Percentiles rank a stretch among this genome's conserved stretches.
These are phyloP conservation scores for Lasioglossum pauxillum DNA, from an alignment of 2,888 invertebrate genomes.

Conservation along the genomic window DNA sequence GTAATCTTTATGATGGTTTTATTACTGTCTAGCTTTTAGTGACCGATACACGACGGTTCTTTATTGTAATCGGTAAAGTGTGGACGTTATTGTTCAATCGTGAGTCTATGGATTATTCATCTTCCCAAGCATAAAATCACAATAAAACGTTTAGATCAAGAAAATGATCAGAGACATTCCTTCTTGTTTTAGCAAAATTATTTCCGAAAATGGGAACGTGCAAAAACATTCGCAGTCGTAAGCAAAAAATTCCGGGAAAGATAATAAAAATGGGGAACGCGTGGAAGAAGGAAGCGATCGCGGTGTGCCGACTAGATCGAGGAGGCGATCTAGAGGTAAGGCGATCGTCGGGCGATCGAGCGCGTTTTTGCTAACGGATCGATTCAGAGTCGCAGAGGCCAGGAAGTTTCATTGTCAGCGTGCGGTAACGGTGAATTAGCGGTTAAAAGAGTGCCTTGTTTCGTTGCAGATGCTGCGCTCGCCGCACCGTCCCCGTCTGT, in stretches of 20 bases:
- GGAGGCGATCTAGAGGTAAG: neutral
- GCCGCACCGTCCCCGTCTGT: slow-evolving; percentile 68
- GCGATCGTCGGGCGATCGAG: slow-evolving; percentile 25
- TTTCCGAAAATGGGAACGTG: neutral
- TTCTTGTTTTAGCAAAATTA: neutral
- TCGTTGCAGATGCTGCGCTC: slow-evolving; percentile 77
- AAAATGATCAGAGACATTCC: neutral
- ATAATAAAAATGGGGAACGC: neutral
- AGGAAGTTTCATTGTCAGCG: slow-evolving; percentile 49
- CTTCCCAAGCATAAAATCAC: neutral
- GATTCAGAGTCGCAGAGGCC: neutral
- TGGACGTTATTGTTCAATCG: neutral
- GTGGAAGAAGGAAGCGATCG: neutral
- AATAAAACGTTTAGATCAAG: neutral
- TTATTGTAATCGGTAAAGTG: neutral
- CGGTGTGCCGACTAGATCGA: neutral
- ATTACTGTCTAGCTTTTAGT: neutral
- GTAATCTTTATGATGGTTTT: neutral
- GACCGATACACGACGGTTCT: neutral
- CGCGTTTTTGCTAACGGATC: slow-evolving; percentile 27
- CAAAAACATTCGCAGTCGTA: neutral
- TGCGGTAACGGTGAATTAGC: slow-evolving; percentile 68
- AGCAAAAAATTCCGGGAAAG: neutral
- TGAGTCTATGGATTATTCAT: neutral
- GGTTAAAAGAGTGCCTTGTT: slow-evolving; percentile 54